phyloP scores from a whole-genome alignment of 2,797 vertebrate genomes.

The Euthynnus affinis region DNA sequence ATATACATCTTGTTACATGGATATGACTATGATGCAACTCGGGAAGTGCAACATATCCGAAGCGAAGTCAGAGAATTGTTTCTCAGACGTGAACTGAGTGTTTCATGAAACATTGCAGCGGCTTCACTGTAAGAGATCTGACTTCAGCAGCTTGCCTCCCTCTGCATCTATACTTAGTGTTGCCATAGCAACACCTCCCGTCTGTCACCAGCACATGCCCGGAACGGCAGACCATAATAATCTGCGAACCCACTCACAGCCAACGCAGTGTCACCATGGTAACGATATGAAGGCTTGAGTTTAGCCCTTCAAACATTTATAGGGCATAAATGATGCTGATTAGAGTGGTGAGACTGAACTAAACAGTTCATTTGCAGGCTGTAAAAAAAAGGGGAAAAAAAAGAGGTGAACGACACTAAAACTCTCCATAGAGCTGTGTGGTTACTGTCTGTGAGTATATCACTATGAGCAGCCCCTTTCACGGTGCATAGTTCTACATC shows the following conservation, averaged over 20 bases:
- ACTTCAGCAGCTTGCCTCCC: constrained; percentile 44
- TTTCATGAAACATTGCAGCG: constrained; percentile 11
- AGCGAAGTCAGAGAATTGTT: neutral
- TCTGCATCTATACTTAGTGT: constrained; percentile 64
- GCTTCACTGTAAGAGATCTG: constrained; percentile 38
- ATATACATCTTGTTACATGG: neutral
- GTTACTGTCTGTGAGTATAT: no score
- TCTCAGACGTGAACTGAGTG: neutral
- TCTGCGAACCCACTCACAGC: constrained; percentile 69
- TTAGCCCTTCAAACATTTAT: constrained; percentile 28
- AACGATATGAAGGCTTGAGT: constrained; percentile 42
- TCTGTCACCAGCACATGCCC: constrained; percentile 73
- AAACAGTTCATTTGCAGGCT: no score
- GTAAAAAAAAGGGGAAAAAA: no score
- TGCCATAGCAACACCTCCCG: constrained; percentile 65
- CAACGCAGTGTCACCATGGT: constrained; percentile 57
- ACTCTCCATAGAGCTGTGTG: no score
- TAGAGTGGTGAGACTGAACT: no score
- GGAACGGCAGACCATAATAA: constrained; percentile 71
- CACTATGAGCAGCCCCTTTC: no score
- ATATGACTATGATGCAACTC: no score
- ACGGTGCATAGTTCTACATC: no score
- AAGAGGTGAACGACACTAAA: no score
- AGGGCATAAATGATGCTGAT: neutral
- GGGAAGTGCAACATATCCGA: neutral